phyloP scores from a whole-genome alignment of 2,113 vertebrate genomes.

The Laterallus jamaicensis region DNA sequence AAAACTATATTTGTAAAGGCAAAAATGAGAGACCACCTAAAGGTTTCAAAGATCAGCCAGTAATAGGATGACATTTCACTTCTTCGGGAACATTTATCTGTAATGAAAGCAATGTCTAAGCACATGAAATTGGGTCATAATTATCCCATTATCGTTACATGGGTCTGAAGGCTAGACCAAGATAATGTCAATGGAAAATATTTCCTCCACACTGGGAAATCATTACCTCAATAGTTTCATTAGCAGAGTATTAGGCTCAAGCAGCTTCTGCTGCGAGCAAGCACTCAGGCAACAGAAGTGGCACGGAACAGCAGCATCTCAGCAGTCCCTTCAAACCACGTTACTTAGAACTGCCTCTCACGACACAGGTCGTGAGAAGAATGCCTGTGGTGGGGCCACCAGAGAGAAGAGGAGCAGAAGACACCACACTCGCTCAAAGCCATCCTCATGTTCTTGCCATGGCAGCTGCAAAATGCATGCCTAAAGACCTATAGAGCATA shows the following conservation, averaged over 20 bases:
- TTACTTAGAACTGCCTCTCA: not conserved
- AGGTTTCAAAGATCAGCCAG: not conserved
- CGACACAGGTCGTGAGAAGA: rapidly evolving
- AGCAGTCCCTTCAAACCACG: not conserved
- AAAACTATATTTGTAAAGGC: not conserved
- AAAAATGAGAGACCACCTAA: not conserved
- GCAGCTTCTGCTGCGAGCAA: not conserved
- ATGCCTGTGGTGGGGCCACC: rapidly evolving
- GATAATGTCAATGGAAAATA: not conserved
- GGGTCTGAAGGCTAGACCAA: not conserved
- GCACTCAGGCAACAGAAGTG: not conserved
- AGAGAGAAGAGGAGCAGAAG: not conserved
- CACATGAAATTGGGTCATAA: not conserved
- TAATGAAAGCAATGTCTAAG: not conserved
- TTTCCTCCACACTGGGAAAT: not conserved
- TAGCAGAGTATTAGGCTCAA: not conserved
- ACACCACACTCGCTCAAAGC: not conserved
- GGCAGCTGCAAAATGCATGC: not conserved
- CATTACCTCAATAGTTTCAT: not conserved
- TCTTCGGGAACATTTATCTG: not conserved
- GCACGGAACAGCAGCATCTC: not conserved
- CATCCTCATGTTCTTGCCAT: not conserved
- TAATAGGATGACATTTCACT: not conserved
- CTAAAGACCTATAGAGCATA: not conserved
- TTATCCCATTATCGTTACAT: not conserved